Percentiles rank a stretch among this genome's conserved stretches.
Evolutionary conservation across 2,888 invertebrate genomes (phyloP).

Genomic region (Pyrrhosoma nymphula): DNA sequence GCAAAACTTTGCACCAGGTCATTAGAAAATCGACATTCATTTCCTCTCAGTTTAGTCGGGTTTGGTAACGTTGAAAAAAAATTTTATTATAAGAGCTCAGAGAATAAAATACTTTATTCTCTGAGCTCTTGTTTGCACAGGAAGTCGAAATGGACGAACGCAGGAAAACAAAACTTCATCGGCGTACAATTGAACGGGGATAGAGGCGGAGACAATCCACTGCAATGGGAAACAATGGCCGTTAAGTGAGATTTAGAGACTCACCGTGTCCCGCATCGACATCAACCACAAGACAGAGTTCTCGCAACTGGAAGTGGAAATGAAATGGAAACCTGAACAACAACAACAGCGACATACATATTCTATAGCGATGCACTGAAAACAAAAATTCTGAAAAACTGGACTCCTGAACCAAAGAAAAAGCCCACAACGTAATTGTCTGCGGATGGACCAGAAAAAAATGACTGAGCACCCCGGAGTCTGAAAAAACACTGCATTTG

Average conservation of each 20-base stretch:
- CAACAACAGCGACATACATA: not conserved
- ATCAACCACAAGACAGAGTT: not conserved
- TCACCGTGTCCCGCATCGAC: not conserved
- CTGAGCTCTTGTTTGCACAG: not conserved
- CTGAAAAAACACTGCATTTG: not conserved
- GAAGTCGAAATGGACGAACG: not conserved
- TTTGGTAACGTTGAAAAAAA: not conserved
- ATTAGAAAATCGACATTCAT: not conserved
- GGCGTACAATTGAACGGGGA: not conserved
- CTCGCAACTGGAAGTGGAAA: not conserved
- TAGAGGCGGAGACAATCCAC: not conserved
- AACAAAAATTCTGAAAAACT: not conserved
- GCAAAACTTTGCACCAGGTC: not conserved
- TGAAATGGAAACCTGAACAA: not conserved
- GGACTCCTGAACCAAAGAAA: not conserved
- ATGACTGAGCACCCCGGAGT: not conserved
- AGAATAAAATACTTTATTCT: not conserved
- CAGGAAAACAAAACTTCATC: not conserved
- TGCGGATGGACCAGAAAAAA: not conserved
- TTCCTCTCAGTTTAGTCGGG: not conserved
- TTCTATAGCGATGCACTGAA: not conserved
- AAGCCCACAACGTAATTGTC: not conserved
- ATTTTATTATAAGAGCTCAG: too few species aligned
- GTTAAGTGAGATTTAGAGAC: constrained; percentile 11
- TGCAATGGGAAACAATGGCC: not conserved